Evolutionary conservation across 2,888 invertebrate genomes (phyloP).

Genomic region (Leucoma salicis): DNA sequence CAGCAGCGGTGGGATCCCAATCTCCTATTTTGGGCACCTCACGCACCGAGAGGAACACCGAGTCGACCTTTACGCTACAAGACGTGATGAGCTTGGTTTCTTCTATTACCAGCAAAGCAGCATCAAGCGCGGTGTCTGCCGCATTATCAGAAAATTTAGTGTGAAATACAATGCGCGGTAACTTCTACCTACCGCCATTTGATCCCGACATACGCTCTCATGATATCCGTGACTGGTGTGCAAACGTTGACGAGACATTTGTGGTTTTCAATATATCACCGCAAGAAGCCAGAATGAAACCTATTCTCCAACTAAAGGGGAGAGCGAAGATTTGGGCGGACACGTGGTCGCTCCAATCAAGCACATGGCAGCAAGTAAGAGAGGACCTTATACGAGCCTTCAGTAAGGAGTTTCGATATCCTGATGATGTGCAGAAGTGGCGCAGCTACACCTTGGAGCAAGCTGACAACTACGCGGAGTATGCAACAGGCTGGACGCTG

Average conservation of each 20-base stretch:
- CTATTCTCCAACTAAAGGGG: slow-evolving; percentile 1
- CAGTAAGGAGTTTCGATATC: too few relatives aligned
- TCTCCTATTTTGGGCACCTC: neutral
- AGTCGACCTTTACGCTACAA: too few relatives aligned
- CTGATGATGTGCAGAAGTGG: too few relatives aligned
- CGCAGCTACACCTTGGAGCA: too few relatives aligned
- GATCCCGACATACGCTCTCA: neutral
- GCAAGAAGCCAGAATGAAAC: slow-evolving; percentile 4
- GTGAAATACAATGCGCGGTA: neutral
- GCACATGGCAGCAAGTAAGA: slow-evolving; percentile 1
- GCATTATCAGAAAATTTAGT: neutral
- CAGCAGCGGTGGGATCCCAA: neutral
- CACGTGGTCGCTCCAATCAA: slow-evolving; percentile 3
- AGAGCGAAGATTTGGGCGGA: slow-evolving; percentile 1
- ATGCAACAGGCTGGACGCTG: too few relatives aligned
- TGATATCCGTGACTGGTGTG: slow-evolving; percentile 5
- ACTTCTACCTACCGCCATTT: neutral
- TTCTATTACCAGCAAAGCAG: too few relatives aligned
- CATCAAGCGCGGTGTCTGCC: neutral
- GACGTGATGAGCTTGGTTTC: neutral
- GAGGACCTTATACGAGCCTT: slow-evolving; percentile 1
- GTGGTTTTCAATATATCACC: neutral
- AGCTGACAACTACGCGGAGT: too few relatives aligned
- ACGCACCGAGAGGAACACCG: neutral
- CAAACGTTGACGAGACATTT: neutral